phyloP scores from a whole-genome alignment of 2,113 vertebrate species.

The Aspiorhynchus laticeps region DNA sequence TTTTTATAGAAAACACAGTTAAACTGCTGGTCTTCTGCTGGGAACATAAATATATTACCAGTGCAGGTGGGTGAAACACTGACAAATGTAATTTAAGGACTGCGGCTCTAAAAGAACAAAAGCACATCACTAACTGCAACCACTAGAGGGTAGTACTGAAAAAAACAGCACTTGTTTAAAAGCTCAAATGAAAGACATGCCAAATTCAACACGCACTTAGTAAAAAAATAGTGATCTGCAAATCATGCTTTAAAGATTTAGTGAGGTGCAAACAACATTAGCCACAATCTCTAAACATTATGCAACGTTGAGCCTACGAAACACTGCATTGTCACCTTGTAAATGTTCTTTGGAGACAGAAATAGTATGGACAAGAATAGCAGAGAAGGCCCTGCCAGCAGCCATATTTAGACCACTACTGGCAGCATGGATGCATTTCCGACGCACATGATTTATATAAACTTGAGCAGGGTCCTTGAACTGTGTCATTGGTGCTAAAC shows the following conservation, averaged over 20 bases:
- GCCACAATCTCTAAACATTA: neutral
- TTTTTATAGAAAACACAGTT: neutral
- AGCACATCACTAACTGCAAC: neutral
- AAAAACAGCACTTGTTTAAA: neutral
- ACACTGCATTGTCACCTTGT: slow-evolving; percentile 17
- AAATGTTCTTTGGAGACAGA: slow-evolving; percentile 27
- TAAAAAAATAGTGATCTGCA: neutral
- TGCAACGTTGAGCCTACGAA: neutral
- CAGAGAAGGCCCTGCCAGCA: slow-evolving; percentile 24
- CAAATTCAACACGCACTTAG: slow-evolving; percentile 25
- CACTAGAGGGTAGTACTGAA: slow-evolving; percentile 19
- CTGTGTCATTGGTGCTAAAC: neutral
- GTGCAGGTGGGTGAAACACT: neutral
- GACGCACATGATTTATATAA: slow-evolving; percentile 53
- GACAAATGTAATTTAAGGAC: neutral
- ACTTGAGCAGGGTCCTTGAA: slow-evolving; percentile 54
- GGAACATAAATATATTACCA: neutral
- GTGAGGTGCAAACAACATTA: neutral
- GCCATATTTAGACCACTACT: slow-evolving; percentile 50
- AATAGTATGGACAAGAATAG: slow-evolving; percentile 49
- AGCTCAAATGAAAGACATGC: slow-evolving; percentile 2
- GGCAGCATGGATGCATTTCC: slow-evolving; percentile 38
- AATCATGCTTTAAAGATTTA: neutral
- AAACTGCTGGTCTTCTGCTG: neutral
- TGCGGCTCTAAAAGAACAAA: neutral